These are phyloP conservation scores for Pseudopleuronectes americanus DNA, from an alignment of 2,797 vertebrate genomes.

Conservation along the genomic window DNA sequence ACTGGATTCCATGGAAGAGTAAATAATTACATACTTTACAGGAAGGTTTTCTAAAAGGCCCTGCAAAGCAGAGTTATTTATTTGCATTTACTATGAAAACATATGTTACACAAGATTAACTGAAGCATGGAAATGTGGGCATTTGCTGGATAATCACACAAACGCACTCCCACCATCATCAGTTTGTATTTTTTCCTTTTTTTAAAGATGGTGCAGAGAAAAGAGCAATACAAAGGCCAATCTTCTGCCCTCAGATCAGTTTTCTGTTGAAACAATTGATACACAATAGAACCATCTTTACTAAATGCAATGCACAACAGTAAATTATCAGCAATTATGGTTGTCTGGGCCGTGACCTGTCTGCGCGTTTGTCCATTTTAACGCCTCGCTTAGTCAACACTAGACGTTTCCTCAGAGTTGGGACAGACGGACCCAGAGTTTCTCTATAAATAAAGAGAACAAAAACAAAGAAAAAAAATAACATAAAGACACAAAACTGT, in stretches of 20 bases:
- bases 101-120: constrained; percentile 78
- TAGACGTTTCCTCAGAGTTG: constrained; percentile 17
- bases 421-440: constrained; percentile 36
- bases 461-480: constrained; percentile 48
- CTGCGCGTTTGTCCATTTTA: constrained; percentile 9
- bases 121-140: constrained; percentile 69
- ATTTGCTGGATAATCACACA: constrained; percentile 69
- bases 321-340: constrained; percentile 67
- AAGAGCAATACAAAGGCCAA: constrained; percentile 58
- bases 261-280: constrained; percentile 57
- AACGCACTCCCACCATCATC: constrained; percentile 54
- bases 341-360: constrained; percentile 26
- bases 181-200: constrained; percentile 24
- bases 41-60: constrained; percentile 63
- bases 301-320: constrained; percentile 72
- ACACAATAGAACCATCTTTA: constrained; percentile 70
- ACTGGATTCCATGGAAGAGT: too few relatives aligned
- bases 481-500: constrained; percentile 54
- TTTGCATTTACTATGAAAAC: constrained; percentile 81
- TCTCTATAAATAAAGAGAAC: constrained; percentile 77
- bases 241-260: constrained; percentile 33
- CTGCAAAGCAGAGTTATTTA: constrained; percentile 73
- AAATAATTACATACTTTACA: background rate
- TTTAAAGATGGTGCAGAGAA: constrained; percentile 52
- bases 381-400: constrained; percentile 12